These are phyloP conservation scores for Thymelicus lineola DNA, from an alignment of 2,888 invertebrate genomes.

Conservation along the genomic window DNA sequence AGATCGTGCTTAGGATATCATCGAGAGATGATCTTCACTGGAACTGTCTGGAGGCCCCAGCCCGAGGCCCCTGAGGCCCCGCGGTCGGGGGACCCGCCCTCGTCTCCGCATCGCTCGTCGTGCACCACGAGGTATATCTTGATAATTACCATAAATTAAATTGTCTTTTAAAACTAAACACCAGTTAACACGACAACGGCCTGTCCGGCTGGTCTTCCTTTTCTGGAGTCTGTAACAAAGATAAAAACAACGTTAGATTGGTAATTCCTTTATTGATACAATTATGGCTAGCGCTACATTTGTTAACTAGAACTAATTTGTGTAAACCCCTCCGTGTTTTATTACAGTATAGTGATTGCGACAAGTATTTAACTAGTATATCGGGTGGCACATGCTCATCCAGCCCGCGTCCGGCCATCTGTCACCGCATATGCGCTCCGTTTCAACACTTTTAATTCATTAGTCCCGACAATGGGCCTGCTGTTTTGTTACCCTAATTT, in stretches of 20 bases:
- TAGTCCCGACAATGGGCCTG: conserved; percentile 70
- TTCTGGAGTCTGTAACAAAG: conserved; percentile 87
- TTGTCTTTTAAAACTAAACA: conserved; percentile 66
- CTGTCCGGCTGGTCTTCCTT: conserved; percentile 87
- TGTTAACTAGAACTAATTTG: conserved; percentile 41
- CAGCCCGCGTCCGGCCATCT: conserved; percentile 78
- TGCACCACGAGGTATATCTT: conserved; percentile 71
- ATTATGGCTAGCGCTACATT: background rate
- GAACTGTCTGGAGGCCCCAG: conserved; percentile 62
- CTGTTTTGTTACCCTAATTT: conserved; percentile 64
- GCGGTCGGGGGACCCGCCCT: conserved; percentile 41
- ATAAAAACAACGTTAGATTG: conserved; percentile 56
- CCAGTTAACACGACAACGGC: conserved; percentile 77
- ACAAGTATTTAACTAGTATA: conserved; percentile 61
- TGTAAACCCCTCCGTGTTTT: conserved; percentile 52
- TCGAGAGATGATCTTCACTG: conserved; percentile 76
- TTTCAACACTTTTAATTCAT: conserved; percentile 81
- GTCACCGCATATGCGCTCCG: conserved; percentile 78
- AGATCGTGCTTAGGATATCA: conserved; percentile 83
- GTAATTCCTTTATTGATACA: conserved; percentile 9
- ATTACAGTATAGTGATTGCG: conserved; percentile 66
- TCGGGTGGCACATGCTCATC: conserved; percentile 73
- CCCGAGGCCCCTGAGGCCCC: conserved; percentile 35
- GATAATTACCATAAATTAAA: conserved; percentile 75
- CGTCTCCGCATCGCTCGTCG: conserved; percentile 47